Evolutionary conservation across 2,888 invertebrate genomes (phyloP).

Genomic region (Taphrorychus bicolor): DNA sequence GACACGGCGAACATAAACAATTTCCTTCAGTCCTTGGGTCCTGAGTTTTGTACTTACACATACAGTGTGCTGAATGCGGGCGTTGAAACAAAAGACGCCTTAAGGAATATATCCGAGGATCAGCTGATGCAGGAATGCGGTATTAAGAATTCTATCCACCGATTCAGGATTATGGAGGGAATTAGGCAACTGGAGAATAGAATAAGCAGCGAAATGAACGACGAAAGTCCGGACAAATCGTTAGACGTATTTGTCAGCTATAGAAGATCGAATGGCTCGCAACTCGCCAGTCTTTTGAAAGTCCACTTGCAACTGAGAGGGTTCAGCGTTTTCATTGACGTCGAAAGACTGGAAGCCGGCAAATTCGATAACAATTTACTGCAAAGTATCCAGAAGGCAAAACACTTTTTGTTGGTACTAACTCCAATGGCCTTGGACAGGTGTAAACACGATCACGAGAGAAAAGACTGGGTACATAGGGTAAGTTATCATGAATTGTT

Average conservation of each 20-base stretch:
- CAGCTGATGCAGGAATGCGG: conserved; percentile 90
- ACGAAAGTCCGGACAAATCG: conserved; percentile 85
- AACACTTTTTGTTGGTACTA: conserved; percentile 94
- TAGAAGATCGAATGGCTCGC: conserved; percentile 95
- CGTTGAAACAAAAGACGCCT: conserved; percentile 83
- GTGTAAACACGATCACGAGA: conserved; percentile 89
- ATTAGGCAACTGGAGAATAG: conserved; percentile 77
- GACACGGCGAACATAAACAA: conserved; percentile 90
- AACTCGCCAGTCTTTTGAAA: conserved; percentile 92
- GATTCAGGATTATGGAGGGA: conserved; percentile 87
- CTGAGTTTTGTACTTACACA: conserved; percentile 94
- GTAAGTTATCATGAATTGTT: conserved; percentile 71
- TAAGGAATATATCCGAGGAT: conserved; percentile 88
- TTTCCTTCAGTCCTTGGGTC: conserved; percentile 82
- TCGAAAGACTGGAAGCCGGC: conserved; percentile 96
- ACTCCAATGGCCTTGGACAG: conserved; percentile 95
- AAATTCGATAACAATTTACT: conserved; percentile 98
- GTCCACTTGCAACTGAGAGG: conserved; percentile 96
- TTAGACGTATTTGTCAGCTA: conserved; percentile 99
- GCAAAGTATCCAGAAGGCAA: conserved; percentile 95
- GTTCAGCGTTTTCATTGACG: conserved; percentile 97
- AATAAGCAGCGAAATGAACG: conserved; percentile 66
- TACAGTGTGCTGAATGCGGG: conserved; percentile 96
- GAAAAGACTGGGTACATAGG: conserved; percentile 99
- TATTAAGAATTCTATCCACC: conserved; percentile 93